Percentiles rank a stretch among this genome's conserved stretches.
These are phyloP conservation scores for Caenorhabditis sinica DNA, from an alignment of 2,888 invertebrate genomes.

Conservation along the genomic window DNA sequence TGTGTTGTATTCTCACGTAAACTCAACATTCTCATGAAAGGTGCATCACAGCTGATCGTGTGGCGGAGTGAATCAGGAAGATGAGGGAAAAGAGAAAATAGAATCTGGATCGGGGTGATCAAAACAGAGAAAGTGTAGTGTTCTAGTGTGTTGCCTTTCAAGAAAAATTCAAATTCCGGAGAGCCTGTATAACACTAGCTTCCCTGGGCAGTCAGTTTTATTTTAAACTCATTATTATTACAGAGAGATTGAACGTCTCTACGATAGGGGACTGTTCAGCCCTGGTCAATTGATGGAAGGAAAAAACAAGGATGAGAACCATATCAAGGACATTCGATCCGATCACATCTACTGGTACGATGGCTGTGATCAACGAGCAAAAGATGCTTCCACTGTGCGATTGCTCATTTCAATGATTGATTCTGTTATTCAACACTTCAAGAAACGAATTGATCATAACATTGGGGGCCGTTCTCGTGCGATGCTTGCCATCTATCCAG, in stretches of 20 bases:
- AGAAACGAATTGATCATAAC: constrained; percentile 76
- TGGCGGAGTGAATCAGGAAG: constrained; percentile 4
- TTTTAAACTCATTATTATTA: constrained; percentile 18
- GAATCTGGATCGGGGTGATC: background rate
- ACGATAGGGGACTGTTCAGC: constrained; percentile 77
- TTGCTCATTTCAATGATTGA: constrained; percentile 82
- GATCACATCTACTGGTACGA: constrained; percentile 83
- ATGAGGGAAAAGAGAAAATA: background rate
- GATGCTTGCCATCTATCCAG: constrained; percentile 99
- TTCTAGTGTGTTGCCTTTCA: background rate
- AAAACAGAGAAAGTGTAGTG: constrained; percentile 1
- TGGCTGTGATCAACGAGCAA: constrained; percentile 74
- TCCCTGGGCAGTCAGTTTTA: no score
- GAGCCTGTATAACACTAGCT: no score
- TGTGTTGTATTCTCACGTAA: constrained; percentile 62
- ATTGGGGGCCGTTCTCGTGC: constrained; percentile 86
- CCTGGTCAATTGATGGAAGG: constrained; percentile 80
- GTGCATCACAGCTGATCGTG: constrained; percentile 53
- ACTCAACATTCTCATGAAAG: constrained; percentile 54
- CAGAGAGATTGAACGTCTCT: constrained; percentile 80
- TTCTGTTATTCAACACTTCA: constrained; percentile 78
- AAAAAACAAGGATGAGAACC: constrained; percentile 74
- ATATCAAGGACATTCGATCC: constrained; percentile 79
- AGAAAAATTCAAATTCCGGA: no score
- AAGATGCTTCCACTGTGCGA: constrained; percentile 76